Conservation (phyloP, 2,797 vertebrate species). For the Masticophis lateralis region DNA sequence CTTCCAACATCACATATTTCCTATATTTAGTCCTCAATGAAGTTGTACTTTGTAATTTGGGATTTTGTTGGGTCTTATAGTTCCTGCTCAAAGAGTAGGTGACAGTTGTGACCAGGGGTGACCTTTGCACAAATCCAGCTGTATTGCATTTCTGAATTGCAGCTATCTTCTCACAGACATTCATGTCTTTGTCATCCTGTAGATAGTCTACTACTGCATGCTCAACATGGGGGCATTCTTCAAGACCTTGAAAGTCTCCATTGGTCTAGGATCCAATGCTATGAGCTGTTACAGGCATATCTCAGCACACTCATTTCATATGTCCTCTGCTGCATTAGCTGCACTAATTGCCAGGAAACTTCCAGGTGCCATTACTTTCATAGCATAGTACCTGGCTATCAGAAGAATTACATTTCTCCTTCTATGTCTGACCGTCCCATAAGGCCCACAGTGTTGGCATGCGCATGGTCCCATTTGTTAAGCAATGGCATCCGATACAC, state of each 20-base stretch:
- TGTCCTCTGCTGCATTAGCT: not conserved
- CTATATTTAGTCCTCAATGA: not conserved
- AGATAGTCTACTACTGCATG: not conserved
- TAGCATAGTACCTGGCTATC: not conserved
- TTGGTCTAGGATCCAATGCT: not conserved
- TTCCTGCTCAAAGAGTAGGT: not conserved
- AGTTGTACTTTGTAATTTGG: not conserved
- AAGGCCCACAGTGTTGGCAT: not conserved
- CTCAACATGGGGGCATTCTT: not conserved
- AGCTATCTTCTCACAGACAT: not conserved
- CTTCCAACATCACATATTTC: not conserved
- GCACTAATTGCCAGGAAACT: not conserved
- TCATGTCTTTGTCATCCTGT: not conserved
- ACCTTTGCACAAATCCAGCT: not conserved
- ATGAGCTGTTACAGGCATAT: not conserved
- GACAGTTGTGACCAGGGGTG: not conserved
- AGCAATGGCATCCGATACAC: not conserved
- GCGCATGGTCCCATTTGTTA: not conserved
- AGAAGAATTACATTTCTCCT: not conserved
- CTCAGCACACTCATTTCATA: not conserved
- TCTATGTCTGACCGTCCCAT: not conserved
- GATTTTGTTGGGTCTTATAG: not conserved
- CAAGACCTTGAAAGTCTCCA: not conserved
- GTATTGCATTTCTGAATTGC: not conserved
- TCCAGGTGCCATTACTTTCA: not conserved